phyloP scores from a whole-genome alignment of 2,113 vertebrate genomes.

The Ammodytes marinus region DNA sequence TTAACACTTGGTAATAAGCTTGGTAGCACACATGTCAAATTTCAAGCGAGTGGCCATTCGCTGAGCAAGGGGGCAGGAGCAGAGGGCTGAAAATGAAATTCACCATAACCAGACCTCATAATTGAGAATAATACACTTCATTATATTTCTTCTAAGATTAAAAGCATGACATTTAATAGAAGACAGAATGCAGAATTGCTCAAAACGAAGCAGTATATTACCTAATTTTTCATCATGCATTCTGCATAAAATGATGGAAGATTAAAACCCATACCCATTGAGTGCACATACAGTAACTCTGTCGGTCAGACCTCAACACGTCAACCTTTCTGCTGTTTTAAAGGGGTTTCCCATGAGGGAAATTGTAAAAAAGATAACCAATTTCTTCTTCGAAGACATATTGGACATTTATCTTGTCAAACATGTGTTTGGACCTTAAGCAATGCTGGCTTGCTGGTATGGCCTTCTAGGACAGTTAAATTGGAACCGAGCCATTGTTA shows the following conservation, averaged over 20 bases:
- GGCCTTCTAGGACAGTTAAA: neutral
- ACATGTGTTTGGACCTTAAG: neutral
- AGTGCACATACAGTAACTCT: neutral
- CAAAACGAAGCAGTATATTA: neutral
- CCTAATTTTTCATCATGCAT: neutral
- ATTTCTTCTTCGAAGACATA: neutral
- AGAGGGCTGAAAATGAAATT: neutral
- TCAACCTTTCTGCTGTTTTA: neutral
- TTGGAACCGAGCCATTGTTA: neutral
- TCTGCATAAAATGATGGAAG: neutral
- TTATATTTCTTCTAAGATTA: neutral
- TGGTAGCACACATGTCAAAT: constrained; percentile 6
- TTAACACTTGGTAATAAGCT: neutral
- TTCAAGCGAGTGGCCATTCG: neutral
- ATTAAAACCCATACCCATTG: neutral
- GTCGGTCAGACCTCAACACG: neutral
- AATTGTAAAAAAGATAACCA: neutral
- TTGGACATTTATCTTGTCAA: neutral
- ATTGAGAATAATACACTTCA: neutral
- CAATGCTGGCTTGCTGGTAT: neutral
- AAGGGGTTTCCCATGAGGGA: neutral
- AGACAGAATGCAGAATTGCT: neutral
- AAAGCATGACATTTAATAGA: neutral
- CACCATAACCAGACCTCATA: neutral
- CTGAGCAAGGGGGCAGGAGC: constrained; percentile 11